Base-by-base conservation (phyloP, 2,888 invertebrate species). In the Pristionchus japonicus region DNA sequence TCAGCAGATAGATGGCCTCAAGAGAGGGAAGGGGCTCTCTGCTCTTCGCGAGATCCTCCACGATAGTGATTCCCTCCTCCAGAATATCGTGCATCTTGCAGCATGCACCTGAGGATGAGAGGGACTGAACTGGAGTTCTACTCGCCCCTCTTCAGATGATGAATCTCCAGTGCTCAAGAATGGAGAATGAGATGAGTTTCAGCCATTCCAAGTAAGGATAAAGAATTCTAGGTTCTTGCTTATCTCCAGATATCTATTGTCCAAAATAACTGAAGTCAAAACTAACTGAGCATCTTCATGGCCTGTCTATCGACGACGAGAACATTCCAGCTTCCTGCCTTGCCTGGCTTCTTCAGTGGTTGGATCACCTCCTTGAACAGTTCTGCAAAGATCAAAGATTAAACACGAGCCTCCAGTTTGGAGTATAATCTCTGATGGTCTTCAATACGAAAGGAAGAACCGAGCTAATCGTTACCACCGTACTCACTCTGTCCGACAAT, bases 311-410 rank as follows among this genome's bases (percentile, higher is more conserved):
- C 99, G 88, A 99, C 98, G 64, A 99, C 97, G 87, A 99, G 96
- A 52, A 99, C 98, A 91, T 99, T 96, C 99, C 99, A 99, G 80
- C 96, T 96, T 77, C 96, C 90, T n/a, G 91, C 92, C 94, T 97
- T 96, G 93, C 96, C 90, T 27, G 90, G 92, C 94, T 97, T 96
- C 93, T 97, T 97, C 94, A 97, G 97, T 88, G 96, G 96, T 95
- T 97, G 97, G 95, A 99, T 98, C 94, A 98, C 99, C 96, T 99
- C 99, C 95, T 98, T 98, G 97, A 99, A 97, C 95, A 99, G 98
- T 96, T 99, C 98, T 98, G 96, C n/a, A 83, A 94, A 93, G 27
- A 40, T 31, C n/a, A 47, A n/a, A 27, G 23, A 49, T 74, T 20
- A 23, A 74, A 40, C 27, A 31, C 3, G 7, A 9, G 4, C 31